Conservation (phyloP, 2,888 invertebrate species). For the Glaucopsyche alexis region DNA sequence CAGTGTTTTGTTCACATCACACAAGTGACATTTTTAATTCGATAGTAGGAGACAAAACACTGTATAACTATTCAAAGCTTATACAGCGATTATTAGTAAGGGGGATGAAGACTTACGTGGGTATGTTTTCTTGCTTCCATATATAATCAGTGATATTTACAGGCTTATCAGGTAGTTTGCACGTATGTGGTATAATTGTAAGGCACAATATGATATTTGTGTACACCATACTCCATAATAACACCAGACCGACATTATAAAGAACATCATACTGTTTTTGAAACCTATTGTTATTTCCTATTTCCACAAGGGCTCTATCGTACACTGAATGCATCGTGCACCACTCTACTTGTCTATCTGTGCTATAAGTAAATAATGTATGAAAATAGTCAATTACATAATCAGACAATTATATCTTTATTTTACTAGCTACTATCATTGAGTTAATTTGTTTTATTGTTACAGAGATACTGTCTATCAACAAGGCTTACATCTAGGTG, state of each 20-base stretch:
- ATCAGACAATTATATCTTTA: neutral
- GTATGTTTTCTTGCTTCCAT: constrained; percentile 60
- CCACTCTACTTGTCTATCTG: neutral
- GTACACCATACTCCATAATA: constrained; percentile 60
- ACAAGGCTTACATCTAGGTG: neutral
- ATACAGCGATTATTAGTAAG: too few relatives aligned
- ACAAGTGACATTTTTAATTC: too few relatives aligned
- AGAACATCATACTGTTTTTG: constrained; percentile 66
- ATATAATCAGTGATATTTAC: constrained; percentile 50
- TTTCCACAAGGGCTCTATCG: constrained; percentile 53
- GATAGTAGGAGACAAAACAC: too few relatives aligned
- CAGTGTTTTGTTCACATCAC: too few relatives aligned
- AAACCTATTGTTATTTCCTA: constrained; percentile 64
- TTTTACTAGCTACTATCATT: constrained; percentile 4
- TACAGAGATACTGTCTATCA: neutral
- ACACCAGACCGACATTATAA: constrained; percentile 59
- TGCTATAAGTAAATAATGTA: neutral
- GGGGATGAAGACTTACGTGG: constrained; percentile 49
- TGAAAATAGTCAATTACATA: neutral
- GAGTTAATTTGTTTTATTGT: neutral
- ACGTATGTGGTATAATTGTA: constrained; percentile 65
- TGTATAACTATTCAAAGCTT: too few relatives aligned
- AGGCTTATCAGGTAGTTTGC: constrained; percentile 57
- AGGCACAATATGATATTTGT: constrained; percentile 65
- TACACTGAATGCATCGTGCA: constrained; percentile 52